Base-by-base conservation (phyloP, 1,140 invertebrate species). In the Drosophila rufa region DNA sequence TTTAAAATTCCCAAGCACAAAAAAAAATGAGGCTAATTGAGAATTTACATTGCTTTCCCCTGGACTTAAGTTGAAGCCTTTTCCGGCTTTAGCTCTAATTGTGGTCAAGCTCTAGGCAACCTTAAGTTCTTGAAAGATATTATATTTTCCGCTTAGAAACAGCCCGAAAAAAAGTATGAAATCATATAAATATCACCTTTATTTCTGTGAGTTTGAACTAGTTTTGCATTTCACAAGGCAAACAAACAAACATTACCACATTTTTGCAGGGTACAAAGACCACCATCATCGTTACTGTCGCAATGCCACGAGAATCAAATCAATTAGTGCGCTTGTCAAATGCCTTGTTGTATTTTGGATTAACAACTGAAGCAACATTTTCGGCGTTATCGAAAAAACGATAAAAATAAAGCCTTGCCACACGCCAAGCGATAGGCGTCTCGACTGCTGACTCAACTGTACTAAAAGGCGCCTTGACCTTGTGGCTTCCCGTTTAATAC, bases 271-370 rank as follows among this genome's bases (percentile, higher is more conserved):
- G 42, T 43, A 36, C 5, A 9, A 17, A 45, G 17, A 38, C 27
- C 42, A 48, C 38, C 25, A 56, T 51, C 30, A 77, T 61, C 27
- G 7, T 17, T 43, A 57, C 42, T 51, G 38, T 36, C 38, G 51
- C 47, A 57, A 58, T 59, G 82, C 43, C 84, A 85, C 82, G 77
- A 90, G 79, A 90, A 90, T 74, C 64, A 85, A 90, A 90, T 90
- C 85, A 90, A 90, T 90, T 90, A 90, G 59, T 61, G 38, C 33
- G 66, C 85, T 85, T 90, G 85, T 90, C 85, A 90, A 85, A 74
- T 82, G 65, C 61, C 75, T 79, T 90, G 81, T 90, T 90, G 65
- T 74, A 74, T 77, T 85, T 82, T 82, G 85, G 85, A 90, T 90
- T 90, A 90, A 61, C 57, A 76, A 76, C 48, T 60, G 53, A 68